Conservation (phyloP, 1,140 invertebrate genomes). For the Bemisia tabaci region DNA sequence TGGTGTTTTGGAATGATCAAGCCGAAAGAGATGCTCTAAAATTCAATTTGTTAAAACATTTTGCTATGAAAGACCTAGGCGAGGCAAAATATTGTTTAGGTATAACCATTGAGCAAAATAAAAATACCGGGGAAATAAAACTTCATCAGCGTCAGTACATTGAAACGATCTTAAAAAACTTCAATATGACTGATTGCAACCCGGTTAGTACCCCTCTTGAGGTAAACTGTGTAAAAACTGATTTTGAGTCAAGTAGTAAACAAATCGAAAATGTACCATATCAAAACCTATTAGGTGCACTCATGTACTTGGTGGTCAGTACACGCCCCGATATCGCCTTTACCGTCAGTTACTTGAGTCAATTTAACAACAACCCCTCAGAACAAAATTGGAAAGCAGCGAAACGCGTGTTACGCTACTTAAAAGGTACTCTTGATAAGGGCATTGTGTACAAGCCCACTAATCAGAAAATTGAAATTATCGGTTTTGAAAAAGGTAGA, state of each 20-base stretch:
- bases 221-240: conserved; percentile 16
- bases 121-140: neutral
- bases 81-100: conserved; percentile 10
- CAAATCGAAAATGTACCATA: conserved; percentile 17
- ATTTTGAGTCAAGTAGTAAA: conserved; percentile 12
- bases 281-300: conserved; percentile 25
- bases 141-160: conserved; percentile 12
- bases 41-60: neutral
- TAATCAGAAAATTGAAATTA: too few species aligned
- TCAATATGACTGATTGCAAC: conserved; percentile 21
- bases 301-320: conserved; percentile 32
- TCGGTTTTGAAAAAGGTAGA: too few species aligned
- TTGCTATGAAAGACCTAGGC: conserved; percentile 15
- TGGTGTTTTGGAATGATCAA: conserved; percentile 1
- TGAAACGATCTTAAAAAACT: conserved; percentile 19
- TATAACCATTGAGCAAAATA: conserved; percentile 7
- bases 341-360: conserved; percentile 31
- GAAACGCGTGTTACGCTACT: conserved; percentile 32
- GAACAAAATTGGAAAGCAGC: conserved; percentile 29
- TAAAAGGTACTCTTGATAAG: conserved; percentile 31
- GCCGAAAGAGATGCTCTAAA: neutral
- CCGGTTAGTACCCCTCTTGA: conserved; percentile 22
- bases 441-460: too few species aligned
- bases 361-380: conserved; percentile 30
- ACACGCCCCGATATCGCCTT: conserved; percentile 35